phyloP scores from a whole-genome alignment of 2,113 vertebrate species.

The Passerina amoena region DNA sequence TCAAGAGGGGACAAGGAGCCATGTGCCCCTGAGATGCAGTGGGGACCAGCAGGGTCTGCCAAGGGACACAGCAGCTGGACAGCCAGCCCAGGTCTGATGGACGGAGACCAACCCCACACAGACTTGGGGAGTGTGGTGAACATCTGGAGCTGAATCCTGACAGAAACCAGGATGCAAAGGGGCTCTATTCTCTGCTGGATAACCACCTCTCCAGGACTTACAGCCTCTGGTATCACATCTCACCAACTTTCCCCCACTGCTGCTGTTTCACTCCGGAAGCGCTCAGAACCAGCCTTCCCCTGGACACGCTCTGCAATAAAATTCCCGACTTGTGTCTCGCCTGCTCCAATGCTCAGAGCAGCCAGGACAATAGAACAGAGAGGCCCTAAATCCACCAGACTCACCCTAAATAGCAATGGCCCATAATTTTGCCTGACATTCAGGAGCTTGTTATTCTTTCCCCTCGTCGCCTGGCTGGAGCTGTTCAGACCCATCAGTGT shows the following conservation, averaged over 20 bases:
- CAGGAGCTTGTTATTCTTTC: slow-evolving; percentile 93
- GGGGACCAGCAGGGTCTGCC: not conserved
- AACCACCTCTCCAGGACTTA: not conserved
- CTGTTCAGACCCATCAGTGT: slow-evolving; percentile 91
- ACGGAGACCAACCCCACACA: fast-evolving
- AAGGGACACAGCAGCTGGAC: fast-evolving
- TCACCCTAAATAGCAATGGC: slow-evolving; percentile 88
- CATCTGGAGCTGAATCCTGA: not conserved
- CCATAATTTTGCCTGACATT: slow-evolving; percentile 88
- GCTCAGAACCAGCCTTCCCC: not conserved
- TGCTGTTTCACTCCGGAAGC: not conserved
- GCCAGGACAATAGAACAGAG: slow-evolving; percentile 84
- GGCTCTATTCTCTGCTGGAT: not conserved
- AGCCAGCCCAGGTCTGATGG: not conserved
- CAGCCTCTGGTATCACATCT: not conserved
- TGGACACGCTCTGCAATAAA: slow-evolving; percentile 28
- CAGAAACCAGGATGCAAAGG: not conserved
- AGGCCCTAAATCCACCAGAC: slow-evolving; percentile 88
- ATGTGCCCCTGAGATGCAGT: fast-evolving
- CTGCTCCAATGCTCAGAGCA: slow-evolving; percentile 61
- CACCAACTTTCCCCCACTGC: not conserved
- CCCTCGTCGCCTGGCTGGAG: slow-evolving; percentile 89
- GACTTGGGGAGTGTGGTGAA: not conserved
- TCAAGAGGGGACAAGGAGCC: not conserved
- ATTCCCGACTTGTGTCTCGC: slow-evolving; percentile 70